These are phyloP conservation scores for Cyrtonyx montezumae DNA, from an alignment of 2,113 vertebrate genomes.

Conservation along the genomic window DNA sequence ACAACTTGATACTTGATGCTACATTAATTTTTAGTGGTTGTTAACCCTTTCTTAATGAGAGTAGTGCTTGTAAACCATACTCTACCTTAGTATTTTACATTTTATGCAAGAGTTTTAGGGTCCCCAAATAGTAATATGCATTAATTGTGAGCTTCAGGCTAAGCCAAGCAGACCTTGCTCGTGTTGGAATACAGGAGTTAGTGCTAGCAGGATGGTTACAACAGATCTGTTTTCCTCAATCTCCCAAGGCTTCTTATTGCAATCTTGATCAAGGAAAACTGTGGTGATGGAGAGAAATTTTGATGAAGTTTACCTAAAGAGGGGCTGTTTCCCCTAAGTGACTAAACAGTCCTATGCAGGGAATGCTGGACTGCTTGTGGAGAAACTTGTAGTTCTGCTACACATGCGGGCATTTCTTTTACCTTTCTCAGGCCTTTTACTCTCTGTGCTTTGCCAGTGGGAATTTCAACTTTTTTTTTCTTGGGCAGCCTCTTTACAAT, in stretches of 20 bases:
- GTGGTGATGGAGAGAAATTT: not conserved
- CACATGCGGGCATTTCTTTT: not conserved
- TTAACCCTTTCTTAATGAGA: not conserved
- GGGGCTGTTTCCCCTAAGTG: not conserved
- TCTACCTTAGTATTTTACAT: not conserved
- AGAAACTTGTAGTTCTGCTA: not conserved
- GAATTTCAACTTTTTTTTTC: not conserved
- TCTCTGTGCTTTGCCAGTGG: not conserved
- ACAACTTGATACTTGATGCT: not conserved
- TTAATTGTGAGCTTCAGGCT: not conserved
- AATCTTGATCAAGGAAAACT: not conserved
- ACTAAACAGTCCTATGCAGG: not conserved
- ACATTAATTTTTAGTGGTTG: slow-evolving; percentile 15
- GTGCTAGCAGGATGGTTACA: not conserved
- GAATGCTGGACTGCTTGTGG: not conserved
- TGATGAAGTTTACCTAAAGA: not conserved
- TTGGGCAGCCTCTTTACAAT: not conserved
- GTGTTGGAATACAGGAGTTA: not conserved
- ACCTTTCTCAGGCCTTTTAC: not conserved
- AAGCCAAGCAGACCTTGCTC: not conserved
- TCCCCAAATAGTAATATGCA: not conserved
- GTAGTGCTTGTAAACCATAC: not conserved
- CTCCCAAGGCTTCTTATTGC: not conserved
- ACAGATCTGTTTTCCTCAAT: not conserved
- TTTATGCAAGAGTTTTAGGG: not conserved